A percentile compares a stretch with the other conserved stretches of the same genome.
phyloP scores from a whole-genome alignment of 2,888 invertebrate species.

The Lithophane socia region DNA sequence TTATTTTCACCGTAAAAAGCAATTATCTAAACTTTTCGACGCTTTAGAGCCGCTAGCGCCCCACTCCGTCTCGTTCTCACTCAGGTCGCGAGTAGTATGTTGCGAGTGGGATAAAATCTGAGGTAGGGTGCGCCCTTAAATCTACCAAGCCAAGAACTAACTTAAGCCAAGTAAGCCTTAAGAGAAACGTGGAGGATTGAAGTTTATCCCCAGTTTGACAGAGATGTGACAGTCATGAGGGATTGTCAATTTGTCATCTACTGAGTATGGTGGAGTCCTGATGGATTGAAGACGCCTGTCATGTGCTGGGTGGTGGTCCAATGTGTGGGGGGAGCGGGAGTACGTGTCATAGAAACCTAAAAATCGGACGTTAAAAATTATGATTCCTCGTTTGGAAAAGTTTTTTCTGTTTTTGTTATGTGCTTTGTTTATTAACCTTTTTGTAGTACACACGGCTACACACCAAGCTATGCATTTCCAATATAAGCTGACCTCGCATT shows the following conservation, averaged over 20 bases:
- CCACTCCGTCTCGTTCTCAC: no score
- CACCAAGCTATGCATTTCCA: no score
- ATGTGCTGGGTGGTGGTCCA: conserved; percentile 7
- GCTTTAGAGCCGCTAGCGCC: no score
- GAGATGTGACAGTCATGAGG: conserved; percentile 39
- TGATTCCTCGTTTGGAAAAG: not conserved
- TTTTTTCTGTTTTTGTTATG: not conserved
- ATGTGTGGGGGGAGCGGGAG: conserved; percentile 4
- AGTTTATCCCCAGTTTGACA: conserved; percentile 18
- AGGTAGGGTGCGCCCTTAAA: no score
- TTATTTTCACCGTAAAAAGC: no score
- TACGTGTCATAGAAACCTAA: not conserved
- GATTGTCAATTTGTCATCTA: conserved; percentile 53
- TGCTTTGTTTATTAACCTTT: not conserved
- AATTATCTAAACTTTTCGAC: no score
- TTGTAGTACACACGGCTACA: no score
- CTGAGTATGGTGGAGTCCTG: conserved; percentile 50
- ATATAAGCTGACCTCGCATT: no score
- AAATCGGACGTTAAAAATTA: not conserved
- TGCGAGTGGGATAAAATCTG: no score
- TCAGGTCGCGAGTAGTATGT: no score
- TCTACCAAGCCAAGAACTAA: no score
- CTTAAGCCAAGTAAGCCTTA: conserved; percentile 4
- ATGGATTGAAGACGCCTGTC: conserved; percentile 63
- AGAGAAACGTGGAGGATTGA: conserved; percentile 7